Base-by-base conservation (phyloP, 1,140 invertebrate genomes). In the Habropoda laboriosa region DNA sequence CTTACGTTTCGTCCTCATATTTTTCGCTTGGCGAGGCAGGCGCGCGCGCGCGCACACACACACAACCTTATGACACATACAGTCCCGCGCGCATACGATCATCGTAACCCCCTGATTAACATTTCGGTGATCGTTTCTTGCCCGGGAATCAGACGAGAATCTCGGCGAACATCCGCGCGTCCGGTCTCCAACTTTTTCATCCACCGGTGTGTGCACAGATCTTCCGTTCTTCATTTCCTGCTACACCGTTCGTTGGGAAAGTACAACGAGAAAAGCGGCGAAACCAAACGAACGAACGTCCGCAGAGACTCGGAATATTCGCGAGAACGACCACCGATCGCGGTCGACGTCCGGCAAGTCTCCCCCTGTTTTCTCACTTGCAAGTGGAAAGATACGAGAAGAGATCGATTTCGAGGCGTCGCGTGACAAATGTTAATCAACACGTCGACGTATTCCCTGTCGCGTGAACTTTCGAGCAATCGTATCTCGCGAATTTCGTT, bases 1-100 rank as follows among this genome's bases (percentile, higher is more conserved):
- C 60, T 61, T 76, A 55, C 38, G 13, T 70, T 47, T 45, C 68
- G 77, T 79, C 78, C n/a, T n/a, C n/a, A n/a, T n/a, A n/a, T n/a
- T 82, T 80, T 83, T 88, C 79, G 82, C 61, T 88, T 80, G 70
- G 61, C 82, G 81, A 86, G 82, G 82, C 77, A 60, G 67, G 79
- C 72, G 49, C 71, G 42, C 61, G 30, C 58, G 45, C 83, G 35
- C 74, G 47, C 80, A 38, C 67, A 63, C 47, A 45, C 45, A 63
- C 32, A n/a, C 55, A 74, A 38, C 30, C 32, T 16, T 35, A 47
- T 40, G 40, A 47, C 21, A 51, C 30, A 27, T 32, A 47, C 58
- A 40, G 18, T 3, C n/a, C n/a, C 18, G 32, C 18, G 16, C 35
- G n/a, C 24, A 40, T 13, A 55, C 35, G 30, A 66, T 49, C 30